Conservation (phyloP, 2,888 invertebrate genomes). For the Fabriciana adippe region DNA sequence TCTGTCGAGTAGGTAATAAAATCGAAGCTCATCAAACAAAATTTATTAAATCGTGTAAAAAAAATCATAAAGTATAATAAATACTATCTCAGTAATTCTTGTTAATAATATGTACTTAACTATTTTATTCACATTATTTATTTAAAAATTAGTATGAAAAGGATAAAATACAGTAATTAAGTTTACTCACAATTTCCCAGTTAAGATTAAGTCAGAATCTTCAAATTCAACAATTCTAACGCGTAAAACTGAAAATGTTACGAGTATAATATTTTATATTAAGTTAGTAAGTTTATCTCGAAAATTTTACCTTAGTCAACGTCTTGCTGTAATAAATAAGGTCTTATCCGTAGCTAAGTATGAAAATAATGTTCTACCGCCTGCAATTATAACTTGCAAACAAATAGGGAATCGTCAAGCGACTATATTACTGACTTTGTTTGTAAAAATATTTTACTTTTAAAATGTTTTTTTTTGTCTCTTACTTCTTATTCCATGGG, state of each 20-base stretch:
- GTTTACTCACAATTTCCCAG: background rate
- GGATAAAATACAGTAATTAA: constrained; percentile 11
- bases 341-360: constrained; percentile 31
- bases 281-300: constrained; percentile 27
- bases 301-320: constrained; percentile 29
- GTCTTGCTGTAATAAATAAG: constrained; percentile 30
- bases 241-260: constrained; percentile 22
- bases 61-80: too few relatives aligned
- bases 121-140: background rate
- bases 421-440: background rate
- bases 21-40: too few relatives aligned
- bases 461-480: background rate
- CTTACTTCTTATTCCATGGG: too few relatives aligned
- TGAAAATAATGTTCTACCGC: constrained; percentile 29
- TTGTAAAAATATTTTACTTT: background rate
- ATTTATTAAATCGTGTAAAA: too few relatives aligned
- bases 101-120: too few relatives aligned
- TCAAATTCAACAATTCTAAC: constrained; percentile 15
- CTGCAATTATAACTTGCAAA: constrained; percentile 22
- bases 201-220: background rate
- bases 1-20: too few relatives aligned
- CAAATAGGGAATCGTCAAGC: constrained; percentile 22
- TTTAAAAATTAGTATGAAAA: background rate
- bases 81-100: too few relatives aligned
- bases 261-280: constrained; percentile 25